These are phyloP conservation scores for Mastomys natalensis DNA, from an alignment of 2,113 vertebrate genomes.

Conservation along the genomic window DNA sequence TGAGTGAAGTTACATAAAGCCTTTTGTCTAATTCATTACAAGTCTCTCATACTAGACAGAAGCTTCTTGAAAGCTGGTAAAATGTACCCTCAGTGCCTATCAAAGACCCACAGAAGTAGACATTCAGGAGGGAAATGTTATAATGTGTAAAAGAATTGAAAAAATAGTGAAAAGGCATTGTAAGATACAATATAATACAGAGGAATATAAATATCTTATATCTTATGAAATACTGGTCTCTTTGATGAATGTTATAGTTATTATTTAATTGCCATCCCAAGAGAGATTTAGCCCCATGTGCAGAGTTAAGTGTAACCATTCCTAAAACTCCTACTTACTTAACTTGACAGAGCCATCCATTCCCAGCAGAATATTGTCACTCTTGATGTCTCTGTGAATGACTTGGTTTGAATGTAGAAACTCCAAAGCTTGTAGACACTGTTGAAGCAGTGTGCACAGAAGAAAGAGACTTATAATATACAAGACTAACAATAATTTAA, in stretches of 20 bases:
- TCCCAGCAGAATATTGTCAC: constrained; percentile 98
- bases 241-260: background rate
- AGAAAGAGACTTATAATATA: constrained; percentile 39
- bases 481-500: constrained; percentile 9
- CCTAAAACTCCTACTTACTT: constrained; percentile 88
- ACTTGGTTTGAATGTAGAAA: constrained; percentile 98
- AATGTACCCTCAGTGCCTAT: background rate
- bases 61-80: background rate
- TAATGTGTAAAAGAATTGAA: background rate
- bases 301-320: background rate
- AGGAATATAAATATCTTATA: background rate
- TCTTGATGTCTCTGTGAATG: constrained; percentile 99
- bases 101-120: background rate
- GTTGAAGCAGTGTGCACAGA: background rate
- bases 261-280: background rate
- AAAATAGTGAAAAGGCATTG: background rate
- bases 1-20: constrained; percentile 15
- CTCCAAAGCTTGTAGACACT: constrained; percentile 98
- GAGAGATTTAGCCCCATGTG: background rate
- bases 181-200: background rate
- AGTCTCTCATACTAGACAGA: background rate
- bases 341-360: constrained; percentile 99
- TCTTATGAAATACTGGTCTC: constrained; percentile 23
- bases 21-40: constrained; percentile 37
- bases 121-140: background rate